Percentiles rank a stretch among this genome's conserved stretches.
These are phyloP conservation scores for Patiria miniata DNA, from an alignment of 35 echinoderm and acorn worm species.

Conservation along the genomic window DNA sequence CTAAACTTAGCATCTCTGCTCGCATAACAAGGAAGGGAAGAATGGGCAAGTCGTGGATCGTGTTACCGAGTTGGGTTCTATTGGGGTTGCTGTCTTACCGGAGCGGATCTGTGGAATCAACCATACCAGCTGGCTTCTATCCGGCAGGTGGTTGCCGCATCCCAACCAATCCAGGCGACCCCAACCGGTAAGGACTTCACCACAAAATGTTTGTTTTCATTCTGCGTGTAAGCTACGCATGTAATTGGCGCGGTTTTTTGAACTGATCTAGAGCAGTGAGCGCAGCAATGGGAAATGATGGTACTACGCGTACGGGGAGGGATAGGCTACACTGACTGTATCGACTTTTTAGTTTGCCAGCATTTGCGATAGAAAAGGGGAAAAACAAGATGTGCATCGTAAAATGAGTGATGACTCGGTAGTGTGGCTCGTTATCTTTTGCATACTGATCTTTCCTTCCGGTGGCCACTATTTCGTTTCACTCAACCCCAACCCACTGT, in stretches of 20 bases:
- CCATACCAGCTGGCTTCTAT: background rate
- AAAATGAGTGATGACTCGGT: too few relatives aligned
- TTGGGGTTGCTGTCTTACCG: background rate
- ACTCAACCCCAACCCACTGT: too few relatives aligned
- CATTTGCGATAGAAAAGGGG: background rate
- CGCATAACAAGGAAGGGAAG: background rate
- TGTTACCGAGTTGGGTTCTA: background rate
- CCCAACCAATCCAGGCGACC: background rate
- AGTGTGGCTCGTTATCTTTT: too few relatives aligned
- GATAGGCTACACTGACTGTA: background rate
- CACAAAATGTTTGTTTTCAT: background rate
- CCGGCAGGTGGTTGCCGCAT: background rate
- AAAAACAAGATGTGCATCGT: too few relatives aligned
- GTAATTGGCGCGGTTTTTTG: background rate
- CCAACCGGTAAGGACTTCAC: conserved; percentile 1
- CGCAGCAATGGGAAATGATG: background rate
- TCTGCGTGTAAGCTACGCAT: background rate
- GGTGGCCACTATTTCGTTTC: too few relatives aligned
- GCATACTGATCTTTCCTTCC: too few relatives aligned
- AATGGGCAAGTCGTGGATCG: background rate
- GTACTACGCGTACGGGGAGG: background rate
- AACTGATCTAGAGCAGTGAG: background rate
- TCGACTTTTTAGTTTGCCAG: background rate
- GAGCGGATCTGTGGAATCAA: background rate
- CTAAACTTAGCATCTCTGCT: background rate